These are phyloP conservation scores for Eristalis pertinax DNA, from an alignment of 2,888 invertebrate species.

Conservation along the genomic window DNA sequence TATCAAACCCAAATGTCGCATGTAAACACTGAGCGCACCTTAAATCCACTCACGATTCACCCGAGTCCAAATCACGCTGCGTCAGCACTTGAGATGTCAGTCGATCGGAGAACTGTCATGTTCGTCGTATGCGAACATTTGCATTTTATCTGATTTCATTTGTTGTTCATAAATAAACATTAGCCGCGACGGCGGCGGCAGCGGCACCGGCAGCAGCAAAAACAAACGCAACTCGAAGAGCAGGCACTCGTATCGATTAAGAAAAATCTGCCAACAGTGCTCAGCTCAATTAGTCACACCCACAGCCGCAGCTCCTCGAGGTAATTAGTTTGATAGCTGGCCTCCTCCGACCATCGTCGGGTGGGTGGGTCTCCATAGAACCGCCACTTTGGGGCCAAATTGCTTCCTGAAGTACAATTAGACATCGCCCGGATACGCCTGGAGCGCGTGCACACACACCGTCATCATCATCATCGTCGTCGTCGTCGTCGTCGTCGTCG, in stretches of 20 bases:
- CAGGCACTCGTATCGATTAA: conserved; percentile 47
- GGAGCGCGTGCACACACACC: not conserved
- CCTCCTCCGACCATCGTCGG: not conserved
- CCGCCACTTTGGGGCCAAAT: conserved; percentile 29
- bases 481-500: no score
- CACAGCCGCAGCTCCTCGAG: conserved; percentile 42
- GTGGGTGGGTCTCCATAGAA: conserved; percentile 1
- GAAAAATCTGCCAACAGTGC: conserved; percentile 51
- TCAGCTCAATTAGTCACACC: conserved; percentile 69
- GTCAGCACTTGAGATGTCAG: not conserved
- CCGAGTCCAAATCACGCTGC: not conserved
- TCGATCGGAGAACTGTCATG: not conserved
- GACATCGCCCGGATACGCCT: conserved; percentile 40
- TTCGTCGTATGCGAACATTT: conserved; percentile 33
- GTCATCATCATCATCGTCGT: no score
- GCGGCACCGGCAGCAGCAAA: not conserved
- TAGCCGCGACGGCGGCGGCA: not conserved
- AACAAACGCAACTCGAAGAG: conserved; percentile 11
- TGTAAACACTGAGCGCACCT: not conserved
- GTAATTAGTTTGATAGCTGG: conserved; percentile 53
- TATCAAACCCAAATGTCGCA: not conserved
- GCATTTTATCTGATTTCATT: conserved; percentile 58
- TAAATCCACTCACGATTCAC: not conserved
- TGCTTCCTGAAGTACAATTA: conserved; percentile 41
- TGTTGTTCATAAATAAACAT: conserved; percentile 32